A percentile compares a stretch with the other conserved stretches of the same genome.
These are phyloP conservation scores for Mercenaria mercenaria DNA, from an alignment of 1,140 invertebrate species.

Conservation along the genomic window DNA sequence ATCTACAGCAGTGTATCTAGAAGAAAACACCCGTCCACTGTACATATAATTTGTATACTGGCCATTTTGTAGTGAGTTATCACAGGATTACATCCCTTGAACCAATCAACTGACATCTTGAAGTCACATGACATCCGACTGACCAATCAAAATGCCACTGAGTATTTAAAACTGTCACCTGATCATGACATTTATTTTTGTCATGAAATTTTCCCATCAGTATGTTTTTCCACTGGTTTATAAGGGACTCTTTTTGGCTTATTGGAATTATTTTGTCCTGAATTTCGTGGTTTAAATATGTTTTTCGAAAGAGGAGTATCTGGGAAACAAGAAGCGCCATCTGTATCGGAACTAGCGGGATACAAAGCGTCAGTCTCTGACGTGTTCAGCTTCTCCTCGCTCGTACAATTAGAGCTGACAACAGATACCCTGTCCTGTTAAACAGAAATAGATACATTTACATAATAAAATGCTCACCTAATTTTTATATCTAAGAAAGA, in stretches of 20 bases:
- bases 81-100: background rate
- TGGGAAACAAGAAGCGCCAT: slow-evolving; percentile 35
- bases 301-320: slow-evolving; percentile 56
- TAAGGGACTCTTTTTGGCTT: slow-evolving; percentile 48
- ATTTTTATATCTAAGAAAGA: too few species aligned
- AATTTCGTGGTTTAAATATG: slow-evolving; percentile 50
- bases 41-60: background rate
- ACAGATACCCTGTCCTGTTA: slow-evolving; percentile 55
- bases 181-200: background rate
- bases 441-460: background rate
- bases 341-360: slow-evolving; percentile 41
- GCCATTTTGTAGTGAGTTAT: background rate
- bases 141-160: background rate
- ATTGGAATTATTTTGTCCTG: slow-evolving; percentile 22
- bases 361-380: slow-evolving; percentile 58
- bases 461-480: background rate
- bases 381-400: slow-evolving; percentile 49
- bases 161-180: background rate
- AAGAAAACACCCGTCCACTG: too few species aligned
- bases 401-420: slow-evolving; percentile 39
- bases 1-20: too few species aligned
- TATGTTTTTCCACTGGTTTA: slow-evolving; percentile 42
- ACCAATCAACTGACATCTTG: background rate
- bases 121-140: background rate
- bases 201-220: slow-evolving; percentile 46